Base-by-base conservation (phyloP, 2,797 vertebrate genomes). In the Gymnocypris eckloni region DNA sequence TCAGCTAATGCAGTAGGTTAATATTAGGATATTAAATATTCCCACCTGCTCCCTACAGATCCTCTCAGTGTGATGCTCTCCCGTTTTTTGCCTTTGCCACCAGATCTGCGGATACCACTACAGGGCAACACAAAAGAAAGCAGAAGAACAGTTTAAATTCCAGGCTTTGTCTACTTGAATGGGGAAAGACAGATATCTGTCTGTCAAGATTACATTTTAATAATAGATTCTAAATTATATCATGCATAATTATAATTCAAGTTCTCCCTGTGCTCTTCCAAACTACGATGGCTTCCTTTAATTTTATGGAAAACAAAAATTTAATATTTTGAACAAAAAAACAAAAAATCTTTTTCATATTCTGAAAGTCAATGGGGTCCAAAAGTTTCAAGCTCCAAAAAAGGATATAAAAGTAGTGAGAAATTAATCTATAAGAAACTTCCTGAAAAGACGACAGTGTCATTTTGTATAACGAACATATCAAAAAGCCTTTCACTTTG, bases 51-150 rank as follows among this genome's bases (percentile, higher is more conserved):
- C 66, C 92, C 95, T 50, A 94, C 81, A 54, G 96, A 96, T 33
- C 93, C 91, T 87, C 94, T 95, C 12, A 90, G 84, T 52, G 86
- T 93, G 91, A 94, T 93, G 89, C 97, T 97, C 79, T 96, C 96
- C 59, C 87, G 93, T 90, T 94, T 96, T 88, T 93, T 97, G 75
- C 94, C 95, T 94, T 96, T 97, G 87, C 94, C 93, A 7, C 97
- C 96, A 82, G 97, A 97, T 91, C 97, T 97, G 18, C 97, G 95
- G 89, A 98, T 93, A 81, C 97, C 97, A 66, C 97, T 98, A 85
- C 88, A 71, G 28, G 71, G 43, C 69, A 83, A 73, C 11, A 66
- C 81, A 81, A 20, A 87, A 41, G 67, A 43, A 39, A 18, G 78
- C 3, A 67, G 9, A 37, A 64, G 54, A 71, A 79, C 9, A 11